These are phyloP conservation scores for Ariopsis seemanni DNA, from an alignment of 2,113 vertebrate species.

Conservation along the genomic window DNA sequence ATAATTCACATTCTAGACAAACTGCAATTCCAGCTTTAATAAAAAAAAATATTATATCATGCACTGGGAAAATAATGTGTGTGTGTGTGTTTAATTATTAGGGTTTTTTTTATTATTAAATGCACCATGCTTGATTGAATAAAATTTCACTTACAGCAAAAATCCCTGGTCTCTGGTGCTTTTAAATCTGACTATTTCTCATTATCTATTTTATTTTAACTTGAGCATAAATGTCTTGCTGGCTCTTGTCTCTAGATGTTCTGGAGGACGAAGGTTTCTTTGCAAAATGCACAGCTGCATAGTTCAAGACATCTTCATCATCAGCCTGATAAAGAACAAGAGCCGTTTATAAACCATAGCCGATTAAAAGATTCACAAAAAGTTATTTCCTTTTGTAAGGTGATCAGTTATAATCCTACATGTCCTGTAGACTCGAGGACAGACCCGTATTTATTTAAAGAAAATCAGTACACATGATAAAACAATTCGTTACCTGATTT, in stretches of 20 bases:
- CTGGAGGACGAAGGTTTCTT: conserved; percentile 5
- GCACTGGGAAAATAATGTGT: too few relatives aligned
- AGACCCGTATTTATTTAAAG: neutral
- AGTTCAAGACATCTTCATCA: neutral
- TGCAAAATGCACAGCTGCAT: neutral
- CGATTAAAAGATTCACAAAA: neutral
- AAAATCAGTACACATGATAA: neutral
- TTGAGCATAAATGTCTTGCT: neutral
- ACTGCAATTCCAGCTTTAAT: neutral
- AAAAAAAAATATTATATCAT: neutral
- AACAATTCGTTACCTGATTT: neutral
- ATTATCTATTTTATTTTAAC: conserved; percentile 1
- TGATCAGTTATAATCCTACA: neutral
- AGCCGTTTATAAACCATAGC: neutral
- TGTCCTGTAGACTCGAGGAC: neutral
- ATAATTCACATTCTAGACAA: too few relatives aligned
- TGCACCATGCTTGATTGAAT: neutral
- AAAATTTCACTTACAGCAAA: neutral
- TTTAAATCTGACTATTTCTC: neutral
- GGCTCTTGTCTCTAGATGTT: neutral
- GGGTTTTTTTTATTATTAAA: too few relatives aligned
- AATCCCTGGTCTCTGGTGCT: neutral
- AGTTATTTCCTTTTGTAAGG: neutral
- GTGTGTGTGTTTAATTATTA: too few relatives aligned
- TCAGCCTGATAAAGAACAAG: neutral